A percentile compares a stretch with the other conserved stretches of the same genome.
Conservation (phyloP, 2,888 invertebrate genomes). For the Aleiodes alternator region DNA sequence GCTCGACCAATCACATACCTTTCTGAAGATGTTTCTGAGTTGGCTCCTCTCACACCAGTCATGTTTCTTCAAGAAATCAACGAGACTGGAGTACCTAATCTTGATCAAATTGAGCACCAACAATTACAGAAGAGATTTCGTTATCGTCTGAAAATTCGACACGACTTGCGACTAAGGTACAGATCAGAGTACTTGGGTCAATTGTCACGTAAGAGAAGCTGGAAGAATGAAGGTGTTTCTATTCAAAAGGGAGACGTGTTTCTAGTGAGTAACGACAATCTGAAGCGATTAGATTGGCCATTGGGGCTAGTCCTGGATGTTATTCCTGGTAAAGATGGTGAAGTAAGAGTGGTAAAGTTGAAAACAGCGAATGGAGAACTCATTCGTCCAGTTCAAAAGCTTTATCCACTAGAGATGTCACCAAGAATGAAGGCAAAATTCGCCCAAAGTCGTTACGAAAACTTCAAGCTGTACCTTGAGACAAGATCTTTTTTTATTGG, state of each 20-base stretch:
- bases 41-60: constrained; percentile 50
- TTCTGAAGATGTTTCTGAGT: constrained; percentile 52
- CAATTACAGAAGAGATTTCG: constrained; percentile 26
- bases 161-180: constrained; percentile 49
- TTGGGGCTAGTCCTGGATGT: constrained; percentile 41
- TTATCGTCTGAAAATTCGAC: constrained; percentile 36
- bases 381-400: constrained; percentile 43
- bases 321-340: constrained; percentile 39
- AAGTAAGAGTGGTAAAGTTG: constrained; percentile 42
- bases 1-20: constrained; percentile 65
- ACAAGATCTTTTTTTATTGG: too few relatives aligned
- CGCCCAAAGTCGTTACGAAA: too few relatives aligned
- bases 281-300: constrained; percentile 46
- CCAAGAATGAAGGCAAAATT: neutral
- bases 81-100: constrained; percentile 46
- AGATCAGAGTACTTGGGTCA: constrained; percentile 51
- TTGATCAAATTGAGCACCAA: constrained; percentile 40
- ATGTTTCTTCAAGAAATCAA: constrained; percentile 53
- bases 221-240: neutral
- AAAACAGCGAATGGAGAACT: constrained; percentile 41
- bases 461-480: too few relatives aligned
- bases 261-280: constrained; percentile 44
- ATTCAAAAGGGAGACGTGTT: constrained; percentile 42
- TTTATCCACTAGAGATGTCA: constrained; percentile 43
- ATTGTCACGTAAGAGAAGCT: constrained; percentile 23